A percentile compares a stretch with the other conserved stretches of the same genome.
Conservation (phyloP, 2,888 invertebrate genomes). For the Synanthedon vespiformis region DNA sequence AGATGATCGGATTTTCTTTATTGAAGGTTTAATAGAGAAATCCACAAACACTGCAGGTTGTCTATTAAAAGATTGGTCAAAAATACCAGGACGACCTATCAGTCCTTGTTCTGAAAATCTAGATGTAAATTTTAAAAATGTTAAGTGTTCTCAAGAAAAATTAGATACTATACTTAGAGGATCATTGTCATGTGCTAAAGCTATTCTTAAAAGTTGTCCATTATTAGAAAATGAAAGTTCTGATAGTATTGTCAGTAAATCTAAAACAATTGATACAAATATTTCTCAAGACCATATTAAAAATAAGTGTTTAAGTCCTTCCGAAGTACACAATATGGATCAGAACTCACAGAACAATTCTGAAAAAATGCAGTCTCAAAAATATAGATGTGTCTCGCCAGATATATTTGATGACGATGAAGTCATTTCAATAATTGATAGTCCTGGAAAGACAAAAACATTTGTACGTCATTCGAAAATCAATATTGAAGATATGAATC, state of each 20-base stretch:
- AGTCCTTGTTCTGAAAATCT: slow-evolving; percentile 48
- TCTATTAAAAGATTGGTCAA: slow-evolving; percentile 72
- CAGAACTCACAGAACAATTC: neutral
- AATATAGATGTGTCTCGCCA: slow-evolving; percentile 44
- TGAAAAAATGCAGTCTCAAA: slow-evolving; percentile 2
- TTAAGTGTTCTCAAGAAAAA: slow-evolving; percentile 41
- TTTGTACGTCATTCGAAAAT: neutral
- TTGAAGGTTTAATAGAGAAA: slow-evolving; percentile 52
- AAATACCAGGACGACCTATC: slow-evolving; percentile 73
- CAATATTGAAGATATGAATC: slow-evolving; percentile 26
- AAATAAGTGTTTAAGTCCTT: neutral
- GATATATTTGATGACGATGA: slow-evolving; percentile 61
- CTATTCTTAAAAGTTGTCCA: slow-evolving; percentile 16
- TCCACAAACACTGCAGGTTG: slow-evolving; percentile 42
- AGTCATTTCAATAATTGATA: slow-evolving; percentile 16
- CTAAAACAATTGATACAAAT: neutral
- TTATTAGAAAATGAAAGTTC: neutral
- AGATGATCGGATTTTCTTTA: slow-evolving; percentile 49
- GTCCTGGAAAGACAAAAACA: neutral
- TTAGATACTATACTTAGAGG: slow-evolving; percentile 49
- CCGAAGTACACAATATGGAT: neutral
- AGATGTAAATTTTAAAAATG: slow-evolving; percentile 33
- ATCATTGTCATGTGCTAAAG: slow-evolving; percentile 26
- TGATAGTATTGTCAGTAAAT: neutral
- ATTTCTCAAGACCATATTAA: neutral